Conservation (phyloP, 2,888 invertebrate species). For the Troides aeacus region DNA sequence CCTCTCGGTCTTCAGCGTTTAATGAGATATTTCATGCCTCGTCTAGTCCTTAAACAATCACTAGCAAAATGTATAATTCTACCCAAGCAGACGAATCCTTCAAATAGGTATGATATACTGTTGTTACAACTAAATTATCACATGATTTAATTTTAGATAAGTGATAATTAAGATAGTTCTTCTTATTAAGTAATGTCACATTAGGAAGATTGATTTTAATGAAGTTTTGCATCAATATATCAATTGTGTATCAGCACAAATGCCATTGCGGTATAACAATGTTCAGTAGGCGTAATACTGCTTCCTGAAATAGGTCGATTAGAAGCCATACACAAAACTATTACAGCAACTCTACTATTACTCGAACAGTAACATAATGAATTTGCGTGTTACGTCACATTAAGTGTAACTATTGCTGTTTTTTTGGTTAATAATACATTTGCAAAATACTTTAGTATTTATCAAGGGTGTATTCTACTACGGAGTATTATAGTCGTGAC, state of each 20-base stretch:
- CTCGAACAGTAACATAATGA: conserved; percentile 5
- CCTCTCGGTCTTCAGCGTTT: not conserved
- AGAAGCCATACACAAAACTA: conserved; percentile 18
- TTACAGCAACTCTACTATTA: conserved; percentile 5
- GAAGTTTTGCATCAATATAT: not conserved
- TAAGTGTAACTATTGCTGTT: not conserved
- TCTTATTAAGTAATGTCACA: not conserved
- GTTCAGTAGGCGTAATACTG: conserved; percentile 7
- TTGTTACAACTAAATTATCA: not conserved
- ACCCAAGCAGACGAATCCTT: too few species aligned
- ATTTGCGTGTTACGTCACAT: not conserved
- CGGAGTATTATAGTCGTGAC: too few species aligned
- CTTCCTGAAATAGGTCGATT: conserved; percentile 18
- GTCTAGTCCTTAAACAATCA: too few species aligned
- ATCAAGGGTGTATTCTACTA: too few species aligned
- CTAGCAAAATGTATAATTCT: too few species aligned
- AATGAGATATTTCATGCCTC: too few species aligned
- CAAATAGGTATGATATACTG: too few species aligned
- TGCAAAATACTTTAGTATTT: too few species aligned
- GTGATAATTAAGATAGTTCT: not conserved
- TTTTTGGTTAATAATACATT: not conserved
- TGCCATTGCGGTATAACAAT: conserved; percentile 1
- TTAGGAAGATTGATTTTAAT: not conserved
- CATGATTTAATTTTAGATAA: not conserved
- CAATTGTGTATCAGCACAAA: not conserved